These are phyloP conservation scores for Macaria notata DNA, from an alignment of 2,888 invertebrate genomes.

Conservation along the genomic window DNA sequence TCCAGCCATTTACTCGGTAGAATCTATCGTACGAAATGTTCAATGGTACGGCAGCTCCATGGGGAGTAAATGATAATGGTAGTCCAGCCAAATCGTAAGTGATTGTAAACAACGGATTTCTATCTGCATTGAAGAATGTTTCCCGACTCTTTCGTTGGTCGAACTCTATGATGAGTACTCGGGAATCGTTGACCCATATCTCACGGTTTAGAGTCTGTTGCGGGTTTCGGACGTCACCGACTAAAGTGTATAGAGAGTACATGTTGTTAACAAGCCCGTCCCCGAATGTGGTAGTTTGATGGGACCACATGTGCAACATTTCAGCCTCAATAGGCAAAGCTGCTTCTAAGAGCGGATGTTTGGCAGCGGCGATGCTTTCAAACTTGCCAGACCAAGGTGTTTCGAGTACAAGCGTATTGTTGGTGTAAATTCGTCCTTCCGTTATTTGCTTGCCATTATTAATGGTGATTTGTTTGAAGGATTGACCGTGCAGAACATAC, in stretches of 20 bases:
- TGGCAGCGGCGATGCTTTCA: slow-evolving; percentile 89
- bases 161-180: slow-evolving; percentile 95
- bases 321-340: slow-evolving; percentile 94
- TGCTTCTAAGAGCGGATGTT: slow-evolving; percentile 92
- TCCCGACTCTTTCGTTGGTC: slow-evolving; percentile 95
- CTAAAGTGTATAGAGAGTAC: slow-evolving; percentile 91
- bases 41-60: slow-evolving; percentile 89
- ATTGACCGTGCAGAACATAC: slow-evolving; percentile 84
- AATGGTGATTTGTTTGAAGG: slow-evolving; percentile 85
- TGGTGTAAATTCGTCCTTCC: slow-evolving; percentile 88
- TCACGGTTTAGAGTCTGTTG: slow-evolving; percentile 92
- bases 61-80: slow-evolving; percentile 92
- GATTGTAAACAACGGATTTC: slow-evolving; percentile 91
- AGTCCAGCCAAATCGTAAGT: slow-evolving; percentile 95
- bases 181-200: slow-evolving; percentile 94
- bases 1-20: slow-evolving; percentile 94
- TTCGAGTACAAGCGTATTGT: slow-evolving; percentile 89
- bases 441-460: slow-evolving; percentile 88
- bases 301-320: slow-evolving; percentile 95
- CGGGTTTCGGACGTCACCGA: slow-evolving; percentile 92
- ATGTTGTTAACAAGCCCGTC: slow-evolving; percentile 88
- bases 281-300: slow-evolving; percentile 90
- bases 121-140: slow-evolving; percentile 93
- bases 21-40: slow-evolving; percentile 95
- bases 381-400: slow-evolving; percentile 89